Conservation (phyloP, 35 echinoderm and acorn worm genomes). For the Ophiothrix spiculata region DNA sequence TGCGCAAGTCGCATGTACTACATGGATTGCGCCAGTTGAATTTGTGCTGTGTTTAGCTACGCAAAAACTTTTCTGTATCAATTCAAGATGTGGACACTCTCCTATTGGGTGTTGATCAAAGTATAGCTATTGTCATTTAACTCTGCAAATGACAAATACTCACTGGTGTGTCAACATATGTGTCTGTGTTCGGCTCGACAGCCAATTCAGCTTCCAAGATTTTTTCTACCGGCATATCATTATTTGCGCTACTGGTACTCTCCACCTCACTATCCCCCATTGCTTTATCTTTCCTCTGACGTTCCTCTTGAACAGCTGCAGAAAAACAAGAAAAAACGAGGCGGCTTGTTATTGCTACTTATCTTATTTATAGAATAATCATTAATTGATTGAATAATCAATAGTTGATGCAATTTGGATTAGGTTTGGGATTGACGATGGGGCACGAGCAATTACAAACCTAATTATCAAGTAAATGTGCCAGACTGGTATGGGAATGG, state of each 20-base stretch:
- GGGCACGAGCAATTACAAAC: background rate
- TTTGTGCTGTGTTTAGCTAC: too few relatives aligned
- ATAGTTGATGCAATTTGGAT: background rate
- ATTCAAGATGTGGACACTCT: background rate
- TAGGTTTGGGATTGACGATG: background rate
- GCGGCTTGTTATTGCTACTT: background rate
- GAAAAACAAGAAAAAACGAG: background rate
- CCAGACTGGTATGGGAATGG: background rate
- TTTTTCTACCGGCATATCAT: conserved; percentile 99
- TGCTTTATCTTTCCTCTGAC: conserved; percentile 82
- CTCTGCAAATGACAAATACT: too few relatives aligned
- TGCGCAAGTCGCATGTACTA: too few relatives aligned
- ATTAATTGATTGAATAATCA: too few relatives aligned
- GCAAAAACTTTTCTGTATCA: background rate
- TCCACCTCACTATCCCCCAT: conserved; percentile 91
- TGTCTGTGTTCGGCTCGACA: conserved; percentile 94
- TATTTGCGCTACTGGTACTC: conserved; percentile 87
- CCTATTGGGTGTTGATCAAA: background rate
- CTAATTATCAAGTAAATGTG: too few relatives aligned
- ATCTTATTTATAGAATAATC: background rate
- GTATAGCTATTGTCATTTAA: too few relatives aligned
- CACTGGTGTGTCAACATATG: conserved; percentile 97
- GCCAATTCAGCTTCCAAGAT: conserved; percentile 94
- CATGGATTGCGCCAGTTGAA: too few relatives aligned
- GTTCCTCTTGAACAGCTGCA: conserved; percentile 96